Base-by-base conservation (phyloP, 30 jellyfish, hydroid and myxozoan genomes). In the Aurelia aurita region DNA sequence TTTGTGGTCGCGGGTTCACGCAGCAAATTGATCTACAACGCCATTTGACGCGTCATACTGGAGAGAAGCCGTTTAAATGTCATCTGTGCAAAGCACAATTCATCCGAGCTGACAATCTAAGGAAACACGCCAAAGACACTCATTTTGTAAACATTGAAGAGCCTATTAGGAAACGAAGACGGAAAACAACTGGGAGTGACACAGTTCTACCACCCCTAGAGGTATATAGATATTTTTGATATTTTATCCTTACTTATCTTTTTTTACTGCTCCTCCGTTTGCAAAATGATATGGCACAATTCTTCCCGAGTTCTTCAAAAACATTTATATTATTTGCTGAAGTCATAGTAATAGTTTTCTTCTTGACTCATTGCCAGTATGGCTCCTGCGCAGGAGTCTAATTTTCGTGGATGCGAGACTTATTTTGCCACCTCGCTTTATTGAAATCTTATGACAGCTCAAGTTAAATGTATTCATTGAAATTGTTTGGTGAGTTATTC, bases 1-100 rank as follows among this genome's bases (percentile, higher is more conserved):
- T 94, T 22, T 94, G 99, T 59, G 99, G 99, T 15, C 96, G 99
- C 19, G 99, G 99, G 27, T 94, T 94, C 77, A 94, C 99, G 8
- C 99, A 94, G 87, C 99, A 94, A 65, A 94, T 94, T 15, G 99
- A 94, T 79, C 74, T 94, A 49, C 99, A 94, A 55, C 91, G 99
- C 31, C 99, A 94, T 80, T 58, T 94, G 10, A 94, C 99, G 1
- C 87, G 99, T 1, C 99, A 94, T 69, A 94, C 99, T n/a, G 99
- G 99, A 32, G 99, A 94, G 72, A 94, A 94, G 58, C 99, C 99
- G 19, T 94, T 94, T 81, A 94, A 94, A 69, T 94, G 99, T 72
- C 99, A 94, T 69, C 89, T 94, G 13, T 94, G 99, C 83, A 94
- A 94, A 66, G 99, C 99, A 32, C 99, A 94, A 83, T 94, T 94